Evolutionary conservation across 2,113 vertebrate genomes (phyloP), one percentile per base, ranked within the genome.

Genomic region (Oostethus manadensis): DNA sequence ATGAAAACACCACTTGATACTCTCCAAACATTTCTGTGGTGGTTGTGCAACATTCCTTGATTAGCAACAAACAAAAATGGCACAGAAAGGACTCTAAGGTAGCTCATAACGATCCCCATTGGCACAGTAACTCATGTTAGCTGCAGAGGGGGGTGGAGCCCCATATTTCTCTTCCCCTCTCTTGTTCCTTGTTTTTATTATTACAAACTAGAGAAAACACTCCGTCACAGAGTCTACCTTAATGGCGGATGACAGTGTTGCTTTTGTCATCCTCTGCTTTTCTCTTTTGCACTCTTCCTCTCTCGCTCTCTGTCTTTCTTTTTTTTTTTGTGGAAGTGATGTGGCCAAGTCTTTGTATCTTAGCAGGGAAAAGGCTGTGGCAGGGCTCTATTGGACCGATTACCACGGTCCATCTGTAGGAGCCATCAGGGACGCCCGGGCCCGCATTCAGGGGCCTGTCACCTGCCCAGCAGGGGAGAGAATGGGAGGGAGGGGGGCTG

Each of bases 381-480:
- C 93, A 93, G 93, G 89, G 86, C 93, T 91, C 94, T 93, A 96
- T 96, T 98, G 92, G 92, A 77, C 89, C 92, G 83, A 99, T 98
- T 99, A 96, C 93, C 95, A 99, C 94, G 96, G 93, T 98, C 96
- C 96, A 99, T 99, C 96, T 99, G 96, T 94, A 94, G 93, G 93
- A 94, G 93, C 95, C 96, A 94, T 98, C 94, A 99, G 91, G 91
- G 80, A 91, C 88, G 94, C 91, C 91, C 87, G 90, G 86, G 91
- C 88, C 88, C 84, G 90, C 92, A 94, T 96, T 98, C 93, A 92
- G 91, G 90, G 90, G 87, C 90, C 91, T 96, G 96, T 98, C 96
- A 98, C 96, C 96, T 99, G 96, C 96, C 94, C 93, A 91, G 95
- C 93, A 93, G 94, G 94, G 87, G 86, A 88, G 81, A 85, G 90